These are phyloP conservation scores for Peromyscus melanophrys DNA, from an alignment of 2,797 vertebrate genomes.

Conservation along the genomic window DNA sequence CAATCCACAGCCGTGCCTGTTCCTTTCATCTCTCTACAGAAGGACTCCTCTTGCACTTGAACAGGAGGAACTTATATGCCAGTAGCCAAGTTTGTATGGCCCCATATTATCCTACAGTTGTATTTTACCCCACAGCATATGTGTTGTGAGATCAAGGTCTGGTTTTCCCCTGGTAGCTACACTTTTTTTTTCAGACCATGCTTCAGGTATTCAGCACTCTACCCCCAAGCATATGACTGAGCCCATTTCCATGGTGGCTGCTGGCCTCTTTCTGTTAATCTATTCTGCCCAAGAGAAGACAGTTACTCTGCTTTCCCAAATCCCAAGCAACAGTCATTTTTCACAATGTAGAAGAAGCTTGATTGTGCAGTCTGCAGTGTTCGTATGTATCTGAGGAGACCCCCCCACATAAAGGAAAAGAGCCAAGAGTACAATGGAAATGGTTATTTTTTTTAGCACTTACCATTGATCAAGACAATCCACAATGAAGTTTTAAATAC, in stretches of 20 bases:
- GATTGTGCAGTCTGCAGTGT: not conserved
- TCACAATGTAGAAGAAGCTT: not conserved
- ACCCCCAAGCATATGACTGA: no score
- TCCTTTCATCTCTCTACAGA: not conserved
- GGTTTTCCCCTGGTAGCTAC: not conserved
- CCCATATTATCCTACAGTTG: not conserved
- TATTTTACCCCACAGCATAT: not conserved
- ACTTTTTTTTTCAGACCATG: not conserved
- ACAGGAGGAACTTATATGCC: not conserved
- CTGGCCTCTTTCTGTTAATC: not conserved
- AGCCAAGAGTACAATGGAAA: not conserved
- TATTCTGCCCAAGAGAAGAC: not conserved
- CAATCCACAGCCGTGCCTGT: fast-evolving
- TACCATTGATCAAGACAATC: not conserved
- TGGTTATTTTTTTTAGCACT: not conserved
- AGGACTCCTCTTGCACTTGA: not conserved
- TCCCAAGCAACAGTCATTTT: not conserved
- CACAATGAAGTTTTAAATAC: not conserved
- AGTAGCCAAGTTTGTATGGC: not conserved
- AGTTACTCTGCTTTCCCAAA: not conserved
- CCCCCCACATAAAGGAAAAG: not conserved
- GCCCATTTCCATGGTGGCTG: no score
- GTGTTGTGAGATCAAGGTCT: not conserved
- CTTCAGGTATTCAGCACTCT: not conserved
- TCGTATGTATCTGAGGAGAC: not conserved